Base-by-base conservation (phyloP, 2,113 vertebrate genomes). In the Apeltes quadracus region DNA sequence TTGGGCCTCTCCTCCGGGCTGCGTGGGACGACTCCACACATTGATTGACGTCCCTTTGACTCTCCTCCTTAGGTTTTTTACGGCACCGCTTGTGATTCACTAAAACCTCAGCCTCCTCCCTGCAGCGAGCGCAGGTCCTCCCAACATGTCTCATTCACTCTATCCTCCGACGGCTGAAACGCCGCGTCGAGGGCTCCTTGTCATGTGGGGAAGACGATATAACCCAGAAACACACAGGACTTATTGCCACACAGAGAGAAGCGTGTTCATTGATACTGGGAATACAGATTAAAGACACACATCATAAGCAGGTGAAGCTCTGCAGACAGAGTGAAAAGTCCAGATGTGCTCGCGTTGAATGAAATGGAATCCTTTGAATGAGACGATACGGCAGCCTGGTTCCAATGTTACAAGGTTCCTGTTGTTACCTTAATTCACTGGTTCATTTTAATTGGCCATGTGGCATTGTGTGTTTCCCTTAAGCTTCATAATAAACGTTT, bases 141-240 rank as follows among this genome's bases (percentile, higher is more conserved):
- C 34, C 14, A 22, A 11, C 39, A 58, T 36, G 34, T 59, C 27
- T 62, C n/a, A 23, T 58, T 66, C 25, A 13, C 75, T 41, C 1
- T 69, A 65, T 69, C 41, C 74, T 81, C 80, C 59, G 56, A 50
- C 34, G 80, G 2, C 69, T 83, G 76, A 77, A 79, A 82, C 69
- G 70, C 56, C 11, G 11, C 48, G 69, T 55, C 13, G 12, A 29
- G 54, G 53, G 55, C 50, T 29, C 55, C 7, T 43, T 48, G 67
- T 61, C 66, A 72, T 20, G 14, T 23, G 12, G 41, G 23, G 41
- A 14, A 22, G 38, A 46, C 9, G 20, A 66, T 58, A 25, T 36
- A 76, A 44, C 59, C 51, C 20, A 22, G 46, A 14, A 62, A 25
- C 25, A 69, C 58, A 63, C 32, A 44, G 58, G 56, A 44, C 71